These are phyloP conservation scores for Folsomia candida DNA, from an alignment of 2,888 invertebrate genomes.

Conservation along the genomic window DNA sequence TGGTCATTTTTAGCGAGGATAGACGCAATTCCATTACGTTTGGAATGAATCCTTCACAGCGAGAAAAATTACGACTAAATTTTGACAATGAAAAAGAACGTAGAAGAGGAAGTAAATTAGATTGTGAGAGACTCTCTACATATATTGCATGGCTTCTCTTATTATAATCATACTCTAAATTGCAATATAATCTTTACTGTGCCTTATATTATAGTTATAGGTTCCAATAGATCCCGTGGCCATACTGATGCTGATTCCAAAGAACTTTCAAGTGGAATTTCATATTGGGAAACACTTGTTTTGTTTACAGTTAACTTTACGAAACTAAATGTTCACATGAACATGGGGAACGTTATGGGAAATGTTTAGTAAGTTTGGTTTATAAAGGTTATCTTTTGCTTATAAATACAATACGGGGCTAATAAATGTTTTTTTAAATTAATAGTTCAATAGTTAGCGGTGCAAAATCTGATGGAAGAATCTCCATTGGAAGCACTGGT, in stretches of 20 bases:
- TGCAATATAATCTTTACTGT: background rate
- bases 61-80: constrained; percentile 36
- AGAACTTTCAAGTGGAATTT: constrained; percentile 55
- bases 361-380: constrained; percentile 81
- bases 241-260: constrained; percentile 60
- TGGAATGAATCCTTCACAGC: constrained; percentile 27
- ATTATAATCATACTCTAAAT: no score
- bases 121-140: constrained; percentile 22
- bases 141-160: no score
- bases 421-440: constrained; percentile 61
- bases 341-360: constrained; percentile 99
- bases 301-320: constrained; percentile 95
- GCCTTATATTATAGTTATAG: background rate
- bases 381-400: background rate
- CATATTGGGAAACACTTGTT: constrained; percentile 94
- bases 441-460: constrained; percentile 92
- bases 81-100: constrained; percentile 37
- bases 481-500: constrained; percentile 90
- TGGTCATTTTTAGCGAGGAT: constrained; percentile 39
- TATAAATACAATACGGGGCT: no score
- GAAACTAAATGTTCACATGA: constrained; percentile 93
- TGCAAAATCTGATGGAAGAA: constrained; percentile 84
- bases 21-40: constrained; percentile 36
- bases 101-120: constrained; percentile 37
- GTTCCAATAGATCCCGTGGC: no score